phyloP scores from a whole-genome alignment of 2,888 invertebrate genomes.

The Lydus trimaculatus region DNA sequence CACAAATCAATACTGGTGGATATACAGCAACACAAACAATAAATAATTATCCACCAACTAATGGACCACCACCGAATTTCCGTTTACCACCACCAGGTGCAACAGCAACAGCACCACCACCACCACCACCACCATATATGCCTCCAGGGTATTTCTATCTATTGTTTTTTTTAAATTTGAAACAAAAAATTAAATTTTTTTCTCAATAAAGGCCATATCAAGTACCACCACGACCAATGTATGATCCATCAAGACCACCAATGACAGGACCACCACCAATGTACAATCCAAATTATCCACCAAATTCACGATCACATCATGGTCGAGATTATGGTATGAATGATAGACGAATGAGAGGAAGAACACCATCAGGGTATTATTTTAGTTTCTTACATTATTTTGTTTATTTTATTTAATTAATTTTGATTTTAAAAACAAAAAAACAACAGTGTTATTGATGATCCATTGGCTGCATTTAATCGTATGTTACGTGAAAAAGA shows the following conservation, averaged over 20 bases:
- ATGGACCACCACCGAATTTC: constrained; percentile 57
- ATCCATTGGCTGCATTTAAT: constrained; percentile 87
- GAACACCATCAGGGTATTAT: constrained; percentile 62
- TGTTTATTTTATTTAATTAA: too few species aligned
- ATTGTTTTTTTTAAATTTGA: too few species aligned
- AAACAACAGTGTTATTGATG: constrained; percentile 73
- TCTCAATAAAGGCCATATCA: constrained; percentile 50
- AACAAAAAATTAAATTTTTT: neutral
- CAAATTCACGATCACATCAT: constrained; percentile 42
- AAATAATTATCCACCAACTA: constrained; percentile 46
- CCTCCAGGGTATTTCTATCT: constrained; percentile 50
- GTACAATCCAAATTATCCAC: constrained; percentile 47
- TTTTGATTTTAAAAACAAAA: too few species aligned
- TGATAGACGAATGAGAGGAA: constrained; percentile 58
- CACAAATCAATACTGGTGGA: constrained; percentile 17
- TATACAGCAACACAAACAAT: constrained; percentile 46
- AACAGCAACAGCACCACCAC: constrained; percentile 35
- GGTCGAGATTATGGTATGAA: constrained; percentile 30
- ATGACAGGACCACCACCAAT: constrained; percentile 52
- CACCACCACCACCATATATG: constrained; percentile 52
- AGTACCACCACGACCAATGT: constrained; percentile 53
- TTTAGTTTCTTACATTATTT: neutral
- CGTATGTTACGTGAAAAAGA: constrained; percentile 87
- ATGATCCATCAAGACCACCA: constrained; percentile 54
- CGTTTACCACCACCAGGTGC: constrained; percentile 57